Percentiles rank a stretch among this genome's conserved stretches.
These are phyloP conservation scores for Oncorhynchus mykiss DNA, from an alignment of 2,113 vertebrate species.

Conservation along the genomic window DNA sequence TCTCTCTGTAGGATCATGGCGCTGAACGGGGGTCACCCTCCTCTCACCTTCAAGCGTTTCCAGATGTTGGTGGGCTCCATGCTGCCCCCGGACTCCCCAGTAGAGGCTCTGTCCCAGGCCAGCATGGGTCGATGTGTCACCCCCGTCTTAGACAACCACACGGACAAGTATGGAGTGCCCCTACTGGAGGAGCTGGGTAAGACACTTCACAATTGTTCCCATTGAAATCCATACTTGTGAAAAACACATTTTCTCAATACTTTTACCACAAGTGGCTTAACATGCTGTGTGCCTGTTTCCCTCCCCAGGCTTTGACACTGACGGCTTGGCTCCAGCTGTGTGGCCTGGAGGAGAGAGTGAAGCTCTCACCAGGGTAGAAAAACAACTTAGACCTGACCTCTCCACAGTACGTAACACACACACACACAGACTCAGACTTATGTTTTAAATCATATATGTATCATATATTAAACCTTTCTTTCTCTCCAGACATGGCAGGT, in stretches of 20 bases:
- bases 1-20: conserved; percentile 41
- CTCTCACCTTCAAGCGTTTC: conserved; percentile 58
- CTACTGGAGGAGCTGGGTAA: conserved; percentile 59
- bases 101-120: conserved; percentile 32
- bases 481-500: conserved; percentile 41
- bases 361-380: conserved; percentile 50
- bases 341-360: conserved; percentile 63
- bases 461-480: too few species aligned
- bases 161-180: conserved; percentile 52
- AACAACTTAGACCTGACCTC: conserved; percentile 36
- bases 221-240: neutral
- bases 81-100: conserved; percentile 45
- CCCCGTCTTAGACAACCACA: conserved; percentile 41
- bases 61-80: conserved; percentile 54
- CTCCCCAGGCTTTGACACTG: conserved; percentile 59
- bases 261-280: neutral
- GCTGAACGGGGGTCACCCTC: conserved; percentile 54
- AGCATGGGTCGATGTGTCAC: conserved; percentile 47
- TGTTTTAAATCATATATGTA: too few species aligned
- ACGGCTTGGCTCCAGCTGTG: conserved; percentile 49
- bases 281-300: conserved; percentile 6
- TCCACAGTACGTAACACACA: conserved; percentile 21
- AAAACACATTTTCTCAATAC: neutral
- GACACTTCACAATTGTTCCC: neutral
- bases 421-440: neutral